Evolutionary conservation across 2,113 vertebrate genomes (phyloP).

Genomic region (Ifrita kowaldi): DNA sequence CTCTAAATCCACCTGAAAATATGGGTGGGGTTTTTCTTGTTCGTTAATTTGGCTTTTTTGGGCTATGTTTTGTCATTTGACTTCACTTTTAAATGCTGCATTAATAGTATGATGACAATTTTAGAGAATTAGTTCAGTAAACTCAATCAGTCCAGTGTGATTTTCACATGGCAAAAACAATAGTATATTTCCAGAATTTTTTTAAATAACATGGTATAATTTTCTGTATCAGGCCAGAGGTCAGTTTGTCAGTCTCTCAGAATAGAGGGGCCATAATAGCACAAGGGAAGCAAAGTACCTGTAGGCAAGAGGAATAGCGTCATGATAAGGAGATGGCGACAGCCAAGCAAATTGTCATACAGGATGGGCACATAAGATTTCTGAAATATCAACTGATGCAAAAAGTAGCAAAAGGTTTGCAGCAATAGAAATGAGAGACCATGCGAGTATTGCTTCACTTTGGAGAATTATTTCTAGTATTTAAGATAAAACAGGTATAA

Average conservation of each 20-base stretch:
- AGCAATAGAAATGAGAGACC: not conserved
- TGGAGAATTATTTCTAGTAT: not conserved
- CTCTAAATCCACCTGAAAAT: not conserved
- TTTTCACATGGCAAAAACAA: not conserved
- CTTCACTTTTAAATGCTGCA: not conserved
- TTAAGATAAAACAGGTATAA: not conserved
- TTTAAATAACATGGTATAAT: not conserved
- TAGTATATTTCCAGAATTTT: not conserved
- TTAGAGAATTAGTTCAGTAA: not conserved
- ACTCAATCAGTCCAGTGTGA: not conserved
- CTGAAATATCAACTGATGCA: not conserved
- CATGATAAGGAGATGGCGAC: not conserved
- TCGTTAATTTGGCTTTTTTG: not conserved
- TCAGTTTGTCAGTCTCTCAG: not conserved
- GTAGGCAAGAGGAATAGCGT: not conserved
- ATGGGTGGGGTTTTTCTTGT: not conserved
- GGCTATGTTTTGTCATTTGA: not conserved
- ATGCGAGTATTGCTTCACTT: not conserved
- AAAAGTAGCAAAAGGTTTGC: not conserved
- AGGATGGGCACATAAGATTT: not conserved
- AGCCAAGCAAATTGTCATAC: not conserved
- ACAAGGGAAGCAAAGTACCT: not conserved
- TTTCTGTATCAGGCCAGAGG: not conserved
- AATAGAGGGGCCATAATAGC: not conserved
- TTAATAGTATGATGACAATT: not conserved